Evolutionary conservation across 2,113 vertebrate species (phyloP).

Genomic region (Elachura formosa): DNA sequence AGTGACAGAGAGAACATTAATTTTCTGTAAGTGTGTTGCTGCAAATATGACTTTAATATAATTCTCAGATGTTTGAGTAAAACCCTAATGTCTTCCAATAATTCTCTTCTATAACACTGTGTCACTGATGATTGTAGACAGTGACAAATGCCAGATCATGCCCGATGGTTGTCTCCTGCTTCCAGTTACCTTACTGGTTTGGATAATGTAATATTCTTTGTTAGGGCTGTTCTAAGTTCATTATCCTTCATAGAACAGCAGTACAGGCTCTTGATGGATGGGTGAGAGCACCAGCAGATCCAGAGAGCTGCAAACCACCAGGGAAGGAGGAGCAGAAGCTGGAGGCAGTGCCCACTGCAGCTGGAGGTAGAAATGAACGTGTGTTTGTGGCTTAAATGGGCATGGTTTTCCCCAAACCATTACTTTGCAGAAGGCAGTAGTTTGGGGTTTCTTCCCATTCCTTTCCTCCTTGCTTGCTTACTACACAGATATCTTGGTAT

Average conservation of each 20-base stretch:
- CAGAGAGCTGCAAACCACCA: neutral
- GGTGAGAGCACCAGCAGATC: neutral
- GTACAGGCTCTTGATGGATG: neutral
- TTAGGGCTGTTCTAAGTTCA: constrained; percentile 35
- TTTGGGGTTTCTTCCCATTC: neutral
- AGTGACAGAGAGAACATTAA: constrained; percentile 46
- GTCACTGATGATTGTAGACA: constrained; percentile 18
- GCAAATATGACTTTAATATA: constrained; percentile 64
- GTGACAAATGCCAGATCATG: constrained; percentile 15
- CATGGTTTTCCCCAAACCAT: accelerated
- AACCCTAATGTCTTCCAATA: constrained; percentile 53
- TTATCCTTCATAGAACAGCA: neutral
- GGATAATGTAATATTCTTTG: constrained; percentile 26
- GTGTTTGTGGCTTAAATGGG: neutral
- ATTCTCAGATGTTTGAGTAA: constrained; percentile 58
- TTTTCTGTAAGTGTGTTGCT: constrained; percentile 61
- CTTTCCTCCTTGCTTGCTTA: neutral
- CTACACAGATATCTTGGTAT: neutral
- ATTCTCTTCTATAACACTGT: constrained; percentile 31
- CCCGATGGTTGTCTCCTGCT: neutral
- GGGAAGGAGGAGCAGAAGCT: neutral
- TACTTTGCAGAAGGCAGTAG: neutral
- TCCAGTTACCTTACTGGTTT: constrained; percentile 30
- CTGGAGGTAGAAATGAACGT: neutral
- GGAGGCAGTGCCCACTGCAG: neutral